A percentile compares a stretch with the other conserved stretches of the same genome.
phyloP scores from a whole-genome alignment of 2,113 vertebrate species.

The Python bivittatus region DNA sequence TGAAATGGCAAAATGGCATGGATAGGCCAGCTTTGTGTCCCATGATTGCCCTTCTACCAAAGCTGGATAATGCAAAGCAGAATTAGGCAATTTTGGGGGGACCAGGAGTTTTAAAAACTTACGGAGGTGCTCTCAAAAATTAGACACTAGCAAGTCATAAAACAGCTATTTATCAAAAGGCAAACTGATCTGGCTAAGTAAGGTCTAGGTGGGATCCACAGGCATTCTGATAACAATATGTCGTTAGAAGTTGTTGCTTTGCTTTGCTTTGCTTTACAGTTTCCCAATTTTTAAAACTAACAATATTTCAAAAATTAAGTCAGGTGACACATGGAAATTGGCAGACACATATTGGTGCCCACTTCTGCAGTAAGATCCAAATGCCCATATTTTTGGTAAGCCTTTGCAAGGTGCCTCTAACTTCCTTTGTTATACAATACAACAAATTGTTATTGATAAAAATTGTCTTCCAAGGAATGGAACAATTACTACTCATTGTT shows the following conservation, averaged over 20 bases:
- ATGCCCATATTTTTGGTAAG: background rate
- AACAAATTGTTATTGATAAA: background rate
- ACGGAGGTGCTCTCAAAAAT: too few relatives aligned
- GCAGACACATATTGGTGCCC: too few relatives aligned
- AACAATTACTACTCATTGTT: background rate
- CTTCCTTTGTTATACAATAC: background rate
- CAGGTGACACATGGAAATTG: too few relatives aligned
- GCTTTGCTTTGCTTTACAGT: too few relatives aligned
- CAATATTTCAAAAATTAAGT: too few relatives aligned
- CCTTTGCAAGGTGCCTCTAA: background rate
- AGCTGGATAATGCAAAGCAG: background rate
- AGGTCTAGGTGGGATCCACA: background rate
- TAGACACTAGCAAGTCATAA: too few relatives aligned
- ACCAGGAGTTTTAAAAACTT: too few relatives aligned
- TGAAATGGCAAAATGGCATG: background rate
- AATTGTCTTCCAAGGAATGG: background rate
- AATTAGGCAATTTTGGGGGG: background rate
- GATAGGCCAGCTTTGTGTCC: background rate
- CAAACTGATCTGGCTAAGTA: too few relatives aligned
- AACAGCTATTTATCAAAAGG: too few relatives aligned
- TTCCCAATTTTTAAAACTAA: background rate
- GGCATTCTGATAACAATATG: too few relatives aligned
- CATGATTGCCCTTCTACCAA: background rate
- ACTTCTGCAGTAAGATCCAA: background rate
- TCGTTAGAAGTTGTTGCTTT: background rate